These are phyloP conservation scores for Pontoporia blainvillei DNA, from an alignment of 2,113 vertebrate species.

Conservation along the genomic window DNA sequence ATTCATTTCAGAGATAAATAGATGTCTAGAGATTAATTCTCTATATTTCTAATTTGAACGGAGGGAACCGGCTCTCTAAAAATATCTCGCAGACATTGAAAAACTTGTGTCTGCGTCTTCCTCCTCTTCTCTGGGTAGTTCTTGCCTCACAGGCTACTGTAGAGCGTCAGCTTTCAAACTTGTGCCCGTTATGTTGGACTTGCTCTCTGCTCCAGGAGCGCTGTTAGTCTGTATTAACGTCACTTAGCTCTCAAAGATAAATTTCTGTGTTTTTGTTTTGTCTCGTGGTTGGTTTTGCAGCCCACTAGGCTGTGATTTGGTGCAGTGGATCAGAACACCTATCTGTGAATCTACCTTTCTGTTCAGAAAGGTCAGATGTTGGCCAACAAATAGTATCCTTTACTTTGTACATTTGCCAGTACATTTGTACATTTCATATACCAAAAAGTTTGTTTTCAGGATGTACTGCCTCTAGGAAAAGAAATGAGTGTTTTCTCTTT, in stretches of 20 bases:
- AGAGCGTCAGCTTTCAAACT: not conserved
- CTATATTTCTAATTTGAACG: not conserved
- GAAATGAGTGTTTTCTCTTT: not conserved
- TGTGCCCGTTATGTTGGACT: not conserved
- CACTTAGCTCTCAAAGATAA: slow-evolving; percentile 15
- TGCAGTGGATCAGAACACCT: not conserved
- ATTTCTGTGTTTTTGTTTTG: not conserved
- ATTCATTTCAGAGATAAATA: not conserved
- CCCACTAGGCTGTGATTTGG: not conserved
- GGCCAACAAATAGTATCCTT: not conserved
- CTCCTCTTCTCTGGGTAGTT: not conserved
- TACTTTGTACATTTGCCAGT: not conserved
- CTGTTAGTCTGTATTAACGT: not conserved
- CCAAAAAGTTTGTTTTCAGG: not conserved
- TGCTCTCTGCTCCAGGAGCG: not conserved
- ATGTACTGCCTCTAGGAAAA: not conserved
- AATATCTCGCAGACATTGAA: not conserved
- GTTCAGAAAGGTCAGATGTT: not conserved
- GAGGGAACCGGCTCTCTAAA: not conserved
- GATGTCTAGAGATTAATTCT: not conserved
- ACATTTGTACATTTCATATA: not conserved
- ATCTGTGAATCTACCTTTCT: not conserved
- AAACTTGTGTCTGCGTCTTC: not conserved
- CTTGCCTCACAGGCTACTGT: not conserved
- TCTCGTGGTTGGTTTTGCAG: not conserved